Evolutionary conservation across 1,140 invertebrate species (phyloP), one percentile per base, ranked within the genome.

Genomic region (Cotesia chilonis): DNA sequence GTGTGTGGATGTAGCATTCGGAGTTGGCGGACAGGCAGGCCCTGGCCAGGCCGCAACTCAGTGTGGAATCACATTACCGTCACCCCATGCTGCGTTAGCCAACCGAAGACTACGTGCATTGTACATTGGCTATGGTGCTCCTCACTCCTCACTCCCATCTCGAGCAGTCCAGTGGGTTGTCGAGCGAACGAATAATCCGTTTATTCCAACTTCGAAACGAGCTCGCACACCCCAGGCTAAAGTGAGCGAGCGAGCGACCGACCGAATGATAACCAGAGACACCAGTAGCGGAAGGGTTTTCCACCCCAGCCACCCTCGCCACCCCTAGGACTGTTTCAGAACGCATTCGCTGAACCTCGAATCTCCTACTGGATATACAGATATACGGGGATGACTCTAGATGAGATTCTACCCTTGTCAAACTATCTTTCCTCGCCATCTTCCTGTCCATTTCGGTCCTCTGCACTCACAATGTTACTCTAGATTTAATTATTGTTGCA

Each of bases 11-110:
- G 55, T 37, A 69, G 78, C 74, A 79, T 79, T 76, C 78, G 77
- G 41, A 82, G 82, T 83, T 80, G 75, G 77, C 76, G 76, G 76
- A 80, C 77, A 79, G 80, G 41, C 41, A 47, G 41, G 41, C 41
- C 41, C 41, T 47, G 54, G 47, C 68, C 78, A 78, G 77, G 76
- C 80, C 79, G 74, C 78, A 80, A 82, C 81, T 83, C 79, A 76
- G 51, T 74, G 74, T 77, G 76, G 81, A 84, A 85, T 84, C 80
- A 82, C 83, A 84, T 85, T 85, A 85, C 74, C 79, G 78, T 80
- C 79, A 77, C 76, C 74, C 76, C 76, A 69, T 78, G 75, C 78
- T 78, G 75, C 79, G 81, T 83, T 83, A 82, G 75, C 70, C 76
- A 76, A 70, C 73, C 71, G 78, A 77, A 84, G 82, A 82, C 81